Conservation (phyloP, 2,888 invertebrate genomes). For the Pseudococcus longispinus region DNA sequence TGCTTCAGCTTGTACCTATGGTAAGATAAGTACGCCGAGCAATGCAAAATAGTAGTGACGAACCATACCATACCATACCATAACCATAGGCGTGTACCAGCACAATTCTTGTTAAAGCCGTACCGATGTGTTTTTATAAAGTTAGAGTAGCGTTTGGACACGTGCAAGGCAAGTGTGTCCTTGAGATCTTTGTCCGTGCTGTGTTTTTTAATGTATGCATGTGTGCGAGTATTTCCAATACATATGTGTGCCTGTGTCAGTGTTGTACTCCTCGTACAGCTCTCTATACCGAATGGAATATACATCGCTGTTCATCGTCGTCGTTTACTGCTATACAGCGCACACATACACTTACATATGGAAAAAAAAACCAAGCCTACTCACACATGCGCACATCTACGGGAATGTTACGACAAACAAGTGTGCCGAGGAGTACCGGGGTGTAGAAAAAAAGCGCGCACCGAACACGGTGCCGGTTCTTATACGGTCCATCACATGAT, state of each 20-base stretch:
- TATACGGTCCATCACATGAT: conserved; percentile 49
- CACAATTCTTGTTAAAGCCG: conserved; percentile 34
- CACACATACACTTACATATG: background rate
- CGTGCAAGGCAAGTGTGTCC: conserved; percentile 54
- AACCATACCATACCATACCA: conserved; percentile 2
- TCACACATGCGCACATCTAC: conserved; percentile 41
- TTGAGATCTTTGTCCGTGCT: conserved; percentile 49
- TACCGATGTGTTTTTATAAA: conserved; percentile 40
- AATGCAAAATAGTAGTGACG: conserved; percentile 22
- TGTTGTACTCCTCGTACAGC: background rate
- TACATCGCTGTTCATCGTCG: conserved; percentile 38
- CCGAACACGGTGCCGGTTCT: conserved; percentile 37
- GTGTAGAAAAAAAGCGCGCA: conserved; percentile 27
- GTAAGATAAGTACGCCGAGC: background rate
- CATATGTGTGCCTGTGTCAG: background rate
- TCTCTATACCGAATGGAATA: background rate
- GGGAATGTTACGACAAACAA: conserved; percentile 44
- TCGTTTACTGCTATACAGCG: conserved; percentile 1
- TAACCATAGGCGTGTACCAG: conserved; percentile 28
- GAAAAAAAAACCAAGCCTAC: conserved; percentile 4
- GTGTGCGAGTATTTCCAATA: conserved; percentile 29
- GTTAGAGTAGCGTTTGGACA: conserved; percentile 50
- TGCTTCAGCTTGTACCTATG: background rate
- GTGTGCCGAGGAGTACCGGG: conserved; percentile 18
- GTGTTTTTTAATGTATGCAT: conserved; percentile 18